phyloP scores from a whole-genome alignment of 2,888 invertebrate species.

The Eudemis profundana region DNA sequence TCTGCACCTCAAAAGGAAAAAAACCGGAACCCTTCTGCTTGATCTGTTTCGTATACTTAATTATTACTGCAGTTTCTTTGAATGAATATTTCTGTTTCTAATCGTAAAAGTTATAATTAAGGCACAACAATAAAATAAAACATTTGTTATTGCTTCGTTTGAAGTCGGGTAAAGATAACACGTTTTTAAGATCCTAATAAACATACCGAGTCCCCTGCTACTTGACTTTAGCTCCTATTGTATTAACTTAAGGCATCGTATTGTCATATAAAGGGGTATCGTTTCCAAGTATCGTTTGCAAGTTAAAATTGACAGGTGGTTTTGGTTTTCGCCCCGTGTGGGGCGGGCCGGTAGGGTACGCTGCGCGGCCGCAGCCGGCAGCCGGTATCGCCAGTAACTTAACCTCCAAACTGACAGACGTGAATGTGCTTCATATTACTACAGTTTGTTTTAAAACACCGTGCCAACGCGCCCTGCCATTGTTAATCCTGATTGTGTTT shows the following conservation, averaged over 20 bases:
- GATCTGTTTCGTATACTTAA: no score
- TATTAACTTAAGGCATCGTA: not conserved
- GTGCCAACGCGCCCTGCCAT: constrained; percentile 45
- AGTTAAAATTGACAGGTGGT: constrained; percentile 38
- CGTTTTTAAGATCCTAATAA: constrained; percentile 14
- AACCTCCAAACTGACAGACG: constrained; percentile 84
- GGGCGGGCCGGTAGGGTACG: constrained; percentile 58
- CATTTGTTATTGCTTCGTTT: constrained; percentile 13
- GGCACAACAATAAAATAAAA: not conserved
- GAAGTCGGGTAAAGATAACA: constrained; percentile 17
- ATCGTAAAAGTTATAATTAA: not conserved
- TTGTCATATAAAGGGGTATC: not conserved
- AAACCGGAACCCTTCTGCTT: no score
- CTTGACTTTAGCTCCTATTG: constrained; percentile 9
- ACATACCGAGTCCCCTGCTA: not conserved
- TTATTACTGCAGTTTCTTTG: no score
- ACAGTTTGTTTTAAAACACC: constrained; percentile 66
- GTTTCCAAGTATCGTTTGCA: not conserved
- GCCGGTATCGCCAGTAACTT: constrained; percentile 82
- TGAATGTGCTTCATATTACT: constrained; percentile 79
- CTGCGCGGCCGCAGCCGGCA: constrained; percentile 74
- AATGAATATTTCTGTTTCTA: not conserved
- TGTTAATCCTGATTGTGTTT: constrained; percentile 30
- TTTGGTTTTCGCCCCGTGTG: constrained; percentile 67
- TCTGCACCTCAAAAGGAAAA: no score